These are phyloP conservation scores for Tangara arthus DNA, from an alignment of 2,797 vertebrate genomes.

Conservation along the genomic window DNA sequence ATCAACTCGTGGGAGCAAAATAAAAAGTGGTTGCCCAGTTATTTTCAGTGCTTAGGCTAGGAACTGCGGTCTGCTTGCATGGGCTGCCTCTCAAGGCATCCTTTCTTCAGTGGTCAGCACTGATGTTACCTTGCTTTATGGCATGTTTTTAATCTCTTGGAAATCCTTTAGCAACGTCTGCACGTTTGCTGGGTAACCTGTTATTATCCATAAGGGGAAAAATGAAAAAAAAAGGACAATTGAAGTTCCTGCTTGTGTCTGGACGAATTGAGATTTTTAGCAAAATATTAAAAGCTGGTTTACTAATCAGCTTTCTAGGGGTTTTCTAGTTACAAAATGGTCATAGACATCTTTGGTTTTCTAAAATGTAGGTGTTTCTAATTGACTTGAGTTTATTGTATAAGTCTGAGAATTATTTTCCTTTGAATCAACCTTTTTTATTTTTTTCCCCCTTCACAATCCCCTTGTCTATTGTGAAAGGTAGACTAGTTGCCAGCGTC, in stretches of 20 bases:
- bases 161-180: neutral
- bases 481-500: neutral
- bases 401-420: neutral
- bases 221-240: neutral
- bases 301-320: neutral
- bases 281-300: neutral
- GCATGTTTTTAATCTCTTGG: neutral
- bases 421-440: neutral
- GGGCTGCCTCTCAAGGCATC: neutral
- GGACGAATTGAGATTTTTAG: neutral
- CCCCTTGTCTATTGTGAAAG: neutral
- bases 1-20: neutral
- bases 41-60: neutral
- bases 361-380: neutral
- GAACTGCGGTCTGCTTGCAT: neutral
- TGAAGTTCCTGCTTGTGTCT: neutral
- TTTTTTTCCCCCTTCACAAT: accelerated
- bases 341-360: neutral
- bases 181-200: neutral
- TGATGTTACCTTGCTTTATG: neutral
- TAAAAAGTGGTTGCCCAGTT: neutral
- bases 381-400: neutral
- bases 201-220: neutral
- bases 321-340: neutral
- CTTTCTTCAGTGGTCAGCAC: neutral